Conservation (phyloP, 2,113 vertebrate genomes). For the Oophaga pumilio region DNA sequence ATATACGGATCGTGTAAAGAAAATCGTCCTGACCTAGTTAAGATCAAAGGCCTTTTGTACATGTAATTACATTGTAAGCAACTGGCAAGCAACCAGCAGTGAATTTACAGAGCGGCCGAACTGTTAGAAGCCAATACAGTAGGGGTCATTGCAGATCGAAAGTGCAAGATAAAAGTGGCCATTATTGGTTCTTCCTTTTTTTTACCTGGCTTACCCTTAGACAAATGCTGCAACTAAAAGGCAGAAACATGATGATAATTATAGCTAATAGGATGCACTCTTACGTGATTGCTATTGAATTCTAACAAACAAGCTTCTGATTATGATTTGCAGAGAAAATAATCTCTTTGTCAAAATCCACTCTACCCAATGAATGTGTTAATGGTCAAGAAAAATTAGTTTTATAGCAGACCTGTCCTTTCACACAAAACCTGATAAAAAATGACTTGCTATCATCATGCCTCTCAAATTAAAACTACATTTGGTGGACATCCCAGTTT, state of each 20-base stretch:
- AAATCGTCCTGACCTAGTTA: conserved; percentile 31
- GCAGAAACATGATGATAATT: background rate
- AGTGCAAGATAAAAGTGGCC: background rate
- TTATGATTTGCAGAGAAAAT: background rate
- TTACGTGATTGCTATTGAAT: background rate
- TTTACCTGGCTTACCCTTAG: background rate
- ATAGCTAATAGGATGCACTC: background rate
- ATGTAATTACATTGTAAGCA: conserved; percentile 37
- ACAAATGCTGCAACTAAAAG: background rate
- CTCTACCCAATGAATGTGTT: background rate
- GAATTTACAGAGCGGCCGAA: conserved; percentile 13
- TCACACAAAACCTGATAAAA: no score
- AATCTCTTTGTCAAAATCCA: background rate
- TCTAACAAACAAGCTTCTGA: background rate
- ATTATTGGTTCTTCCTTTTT: background rate
- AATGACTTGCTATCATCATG: no score
- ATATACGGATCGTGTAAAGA: background rate
- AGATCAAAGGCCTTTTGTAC: conserved; percentile 18
- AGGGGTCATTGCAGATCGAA: conserved; percentile 10
- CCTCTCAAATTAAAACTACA: no score
- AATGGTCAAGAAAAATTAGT: no score
- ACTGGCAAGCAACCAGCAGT: conserved; percentile 1
- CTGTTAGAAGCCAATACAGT: conserved; percentile 12
- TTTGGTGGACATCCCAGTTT: no score
- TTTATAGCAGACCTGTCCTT: no score